Evolutionary conservation across 2,113 vertebrate species (phyloP), one percentile per base, ranked within the genome.

Genomic region (Crotalus tigris): DNA sequence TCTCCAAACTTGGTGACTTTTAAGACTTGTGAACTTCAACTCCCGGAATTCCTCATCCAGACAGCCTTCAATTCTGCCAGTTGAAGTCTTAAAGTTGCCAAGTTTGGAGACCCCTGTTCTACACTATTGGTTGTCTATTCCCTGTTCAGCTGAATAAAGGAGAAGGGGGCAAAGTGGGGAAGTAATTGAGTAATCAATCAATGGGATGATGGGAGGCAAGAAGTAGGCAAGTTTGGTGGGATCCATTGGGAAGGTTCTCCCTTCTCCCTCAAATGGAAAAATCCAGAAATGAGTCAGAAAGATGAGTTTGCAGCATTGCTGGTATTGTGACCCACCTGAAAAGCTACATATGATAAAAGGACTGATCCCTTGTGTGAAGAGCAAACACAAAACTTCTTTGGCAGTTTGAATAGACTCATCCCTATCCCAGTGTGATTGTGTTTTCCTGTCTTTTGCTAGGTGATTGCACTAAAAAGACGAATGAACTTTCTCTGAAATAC

Each of bases 371-470:
- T 87, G 33, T 8, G 26, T 75, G 51, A 21, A 39, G n/a, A 92
- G 26, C 55, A 44, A 89, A 49, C 61, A 92, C 64, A 46, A 46
- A 49, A 85, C 24, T 5, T 39, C 33, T 75, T 55, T 61, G 44
- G 85, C 12, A 23, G 12, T 75, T 51, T 29, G 51, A 89, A 49
- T 58, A 85, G 24, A 10, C 26, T 49, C 15, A 57, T n/a, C 64
- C 3, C 29, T 51, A 5, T 39, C 46, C 2, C 46, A 24, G 19
- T n/a, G 46, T 21, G 19, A n/a, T 91, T 90, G 21, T 93, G 3
- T 92, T 94, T 96, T 92, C 54, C 53, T 87, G 93, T 94, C 92
- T 95, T 96, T 88, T 92, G 97, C 95, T 97, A 97, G 96, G 93
- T 94, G 95, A 94, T 75, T 97, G 57, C 11, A 3, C 57, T 46